These are phyloP conservation scores for Chelonus formosanus DNA, from an alignment of 2,888 invertebrate species.

Conservation along the genomic window DNA sequence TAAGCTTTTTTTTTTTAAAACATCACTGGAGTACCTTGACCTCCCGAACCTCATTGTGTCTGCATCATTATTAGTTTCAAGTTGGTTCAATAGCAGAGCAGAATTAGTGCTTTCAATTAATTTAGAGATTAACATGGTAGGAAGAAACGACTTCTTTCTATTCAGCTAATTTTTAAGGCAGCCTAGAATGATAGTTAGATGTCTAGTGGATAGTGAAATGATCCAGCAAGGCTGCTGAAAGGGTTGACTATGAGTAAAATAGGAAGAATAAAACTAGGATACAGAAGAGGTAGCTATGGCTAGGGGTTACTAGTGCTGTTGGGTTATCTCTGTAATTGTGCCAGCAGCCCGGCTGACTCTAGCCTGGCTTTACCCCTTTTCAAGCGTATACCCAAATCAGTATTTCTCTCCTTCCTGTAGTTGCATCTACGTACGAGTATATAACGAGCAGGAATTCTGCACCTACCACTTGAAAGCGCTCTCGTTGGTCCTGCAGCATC, in stretches of 20 bases:
- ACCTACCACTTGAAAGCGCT: constrained; percentile 22
- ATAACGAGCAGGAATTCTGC: constrained; percentile 9
- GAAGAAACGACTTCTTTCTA: constrained; percentile 8
- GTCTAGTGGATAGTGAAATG: too few species aligned
- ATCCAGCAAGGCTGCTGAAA: too few species aligned
- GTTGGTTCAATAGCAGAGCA: background rate
- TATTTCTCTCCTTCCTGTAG: constrained; percentile 22
- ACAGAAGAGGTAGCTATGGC: constrained; percentile 12
- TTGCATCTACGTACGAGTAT: too few species aligned
- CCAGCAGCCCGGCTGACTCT: constrained; percentile 34
- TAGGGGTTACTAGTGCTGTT: background rate
- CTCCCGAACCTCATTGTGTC: background rate
- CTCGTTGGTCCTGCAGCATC: constrained; percentile 2
- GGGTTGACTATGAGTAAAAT: background rate
- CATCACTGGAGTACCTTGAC: too few species aligned
- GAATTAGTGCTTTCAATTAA: constrained; percentile 24
- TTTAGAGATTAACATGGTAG: constrained; percentile 17
- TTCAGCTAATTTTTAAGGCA: constrained; percentile 14
- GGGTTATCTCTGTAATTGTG: constrained; percentile 40
- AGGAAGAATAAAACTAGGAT: constrained; percentile 22
- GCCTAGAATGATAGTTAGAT: too few species aligned
- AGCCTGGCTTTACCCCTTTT: constrained; percentile 28
- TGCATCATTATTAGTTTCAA: constrained; percentile 5
- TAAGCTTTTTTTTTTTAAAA: too few species aligned
- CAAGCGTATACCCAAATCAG: constrained; percentile 28